A percentile compares a stretch with the other conserved stretches of the same genome.
Evolutionary conservation across 2,113 vertebrate species (phyloP).

Genomic region (Megaleporinus macrocephalus): DNA sequence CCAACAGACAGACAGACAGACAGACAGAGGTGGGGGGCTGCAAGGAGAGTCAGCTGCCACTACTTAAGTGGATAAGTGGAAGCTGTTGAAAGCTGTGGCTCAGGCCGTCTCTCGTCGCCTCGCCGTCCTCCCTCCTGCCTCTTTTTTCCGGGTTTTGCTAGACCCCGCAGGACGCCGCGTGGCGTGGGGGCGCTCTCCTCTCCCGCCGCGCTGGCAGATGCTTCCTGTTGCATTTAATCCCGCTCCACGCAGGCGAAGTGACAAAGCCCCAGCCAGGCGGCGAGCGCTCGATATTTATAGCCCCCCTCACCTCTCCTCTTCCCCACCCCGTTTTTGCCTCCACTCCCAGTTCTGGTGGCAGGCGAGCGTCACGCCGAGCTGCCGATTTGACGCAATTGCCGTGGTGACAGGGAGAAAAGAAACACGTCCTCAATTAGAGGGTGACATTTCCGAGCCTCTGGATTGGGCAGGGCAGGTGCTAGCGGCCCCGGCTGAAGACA

Average conservation of each 20-base stretch:
- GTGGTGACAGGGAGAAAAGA: conserved; percentile 57
- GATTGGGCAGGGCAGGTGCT: conserved; percentile 52
- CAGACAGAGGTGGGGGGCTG: conserved; percentile 37
- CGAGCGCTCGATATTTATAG: conserved; percentile 67
- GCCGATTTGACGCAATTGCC: conserved; percentile 59
- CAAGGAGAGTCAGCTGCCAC: conserved; percentile 24
- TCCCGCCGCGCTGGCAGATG: conserved; percentile 72
- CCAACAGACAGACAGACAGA: no score
- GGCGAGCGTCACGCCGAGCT: conserved; percentile 51
- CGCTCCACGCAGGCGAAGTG: conserved; percentile 55
- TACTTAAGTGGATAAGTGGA: conserved; percentile 70
- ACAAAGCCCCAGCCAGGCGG: conserved; percentile 60
- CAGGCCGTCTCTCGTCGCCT: conserved; percentile 52
- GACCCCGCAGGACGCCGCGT: conserved; percentile 55
- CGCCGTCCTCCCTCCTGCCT: conserved; percentile 53
- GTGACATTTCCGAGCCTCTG: conserved; percentile 62
- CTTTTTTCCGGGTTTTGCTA: conserved; percentile 48
- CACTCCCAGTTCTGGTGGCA: conserved; percentile 50
- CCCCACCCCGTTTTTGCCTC: neutral
- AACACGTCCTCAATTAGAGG: conserved; percentile 67
- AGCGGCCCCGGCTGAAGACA: conserved; percentile 63
- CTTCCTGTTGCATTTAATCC: conserved; percentile 65
- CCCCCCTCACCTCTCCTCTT: neutral
- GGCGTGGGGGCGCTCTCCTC: neutral
- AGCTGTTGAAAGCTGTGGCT: conserved; percentile 62